Percentiles rank a stretch among this genome's conserved stretches.
Conservation (phyloP, 2,888 invertebrate genomes). For the Aleiodes testaceus region DNA sequence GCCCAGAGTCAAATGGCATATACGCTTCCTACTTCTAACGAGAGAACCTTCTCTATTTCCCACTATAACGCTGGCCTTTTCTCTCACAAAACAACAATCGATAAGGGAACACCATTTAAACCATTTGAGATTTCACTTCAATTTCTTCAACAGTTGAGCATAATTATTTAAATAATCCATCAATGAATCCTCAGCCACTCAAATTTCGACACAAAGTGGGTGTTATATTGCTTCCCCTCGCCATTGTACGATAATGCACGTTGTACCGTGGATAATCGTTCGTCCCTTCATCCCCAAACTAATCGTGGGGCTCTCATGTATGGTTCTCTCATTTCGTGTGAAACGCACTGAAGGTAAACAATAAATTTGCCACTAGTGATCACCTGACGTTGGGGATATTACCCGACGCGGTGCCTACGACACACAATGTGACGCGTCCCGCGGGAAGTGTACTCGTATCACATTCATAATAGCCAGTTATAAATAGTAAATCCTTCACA, state of each 20-base stretch:
- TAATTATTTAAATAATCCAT: neutral
- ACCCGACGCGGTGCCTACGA: constrained; percentile 23
- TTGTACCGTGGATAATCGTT: constrained; percentile 35
- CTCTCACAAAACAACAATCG: neutral
- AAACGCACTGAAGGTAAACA: constrained; percentile 50
- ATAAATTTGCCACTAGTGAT: constrained; percentile 49
- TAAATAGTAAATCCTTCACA: too few species aligned
- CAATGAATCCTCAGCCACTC: neutral
- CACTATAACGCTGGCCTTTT: neutral
- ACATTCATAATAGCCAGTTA: constrained; percentile 22
- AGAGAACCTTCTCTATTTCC: neutral
- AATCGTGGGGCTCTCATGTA: constrained; percentile 45
- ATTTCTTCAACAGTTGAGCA: too few species aligned
- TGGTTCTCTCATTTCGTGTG: constrained; percentile 42
- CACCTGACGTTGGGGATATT: constrained; percentile 48
- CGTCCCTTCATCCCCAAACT: constrained; percentile 41
- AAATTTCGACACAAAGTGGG: constrained; percentile 25
- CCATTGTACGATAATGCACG: constrained; percentile 20
- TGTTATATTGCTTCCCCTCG: neutral
- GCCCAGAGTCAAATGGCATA: constrained; percentile 23
- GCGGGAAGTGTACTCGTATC: constrained; percentile 35
- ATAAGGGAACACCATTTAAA: constrained; percentile 18
- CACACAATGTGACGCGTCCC: constrained; percentile 46
- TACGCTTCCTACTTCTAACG: constrained; percentile 22
- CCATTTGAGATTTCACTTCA: constrained; percentile 36